Conservation (phyloP, 2,113 vertebrate genomes). For the Xenus cinereus region DNA sequence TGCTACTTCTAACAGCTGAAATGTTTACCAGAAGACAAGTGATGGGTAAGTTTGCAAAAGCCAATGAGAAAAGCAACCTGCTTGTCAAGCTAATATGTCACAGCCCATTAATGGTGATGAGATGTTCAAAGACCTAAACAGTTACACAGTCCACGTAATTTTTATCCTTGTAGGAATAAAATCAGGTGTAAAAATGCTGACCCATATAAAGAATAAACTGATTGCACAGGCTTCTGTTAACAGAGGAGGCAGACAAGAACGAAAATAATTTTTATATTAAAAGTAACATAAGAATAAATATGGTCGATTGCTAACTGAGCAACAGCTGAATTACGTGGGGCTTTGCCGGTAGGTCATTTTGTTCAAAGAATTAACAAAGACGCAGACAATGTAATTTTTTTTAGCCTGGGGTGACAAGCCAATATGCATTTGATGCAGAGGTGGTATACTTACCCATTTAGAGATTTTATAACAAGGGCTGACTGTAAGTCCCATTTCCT, state of each 20-base stretch:
- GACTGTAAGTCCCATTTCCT: background rate
- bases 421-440: background rate
- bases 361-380: background rate
- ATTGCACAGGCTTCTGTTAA: background rate
- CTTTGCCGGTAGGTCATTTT: background rate
- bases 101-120: background rate
- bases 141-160: background rate
- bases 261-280: background rate
- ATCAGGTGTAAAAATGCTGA: background rate
- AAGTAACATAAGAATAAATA: background rate
- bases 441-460: background rate
- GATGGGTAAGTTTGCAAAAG: background rate
- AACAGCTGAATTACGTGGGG: accelerated
- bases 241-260: background rate
- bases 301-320: background rate
- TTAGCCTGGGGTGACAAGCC: background rate
- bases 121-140: background rate
- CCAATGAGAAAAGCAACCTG: background rate
- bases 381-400: background rate
- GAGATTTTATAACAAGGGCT: background rate
- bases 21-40: background rate
- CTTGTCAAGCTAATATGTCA: background rate
- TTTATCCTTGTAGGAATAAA: background rate
- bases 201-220: background rate
- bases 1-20: background rate